Evolutionary conservation across 2,888 invertebrate species (phyloP), one percentile per base, ranked within the genome.

Genomic region (Lymantria dispar): DNA sequence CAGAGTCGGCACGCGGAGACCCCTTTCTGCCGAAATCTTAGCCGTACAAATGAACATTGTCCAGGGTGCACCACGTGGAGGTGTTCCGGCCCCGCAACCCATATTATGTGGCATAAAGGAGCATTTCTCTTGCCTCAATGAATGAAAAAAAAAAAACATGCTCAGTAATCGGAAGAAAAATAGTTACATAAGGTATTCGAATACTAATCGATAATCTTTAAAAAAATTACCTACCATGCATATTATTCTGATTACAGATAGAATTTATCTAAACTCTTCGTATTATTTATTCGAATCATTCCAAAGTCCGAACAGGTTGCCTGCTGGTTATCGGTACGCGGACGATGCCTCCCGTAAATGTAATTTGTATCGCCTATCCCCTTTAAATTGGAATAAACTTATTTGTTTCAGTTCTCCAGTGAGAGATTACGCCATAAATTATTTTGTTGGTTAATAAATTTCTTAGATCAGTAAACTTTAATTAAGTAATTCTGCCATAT

Each of bases 261-360:
- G 73, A 76, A 80, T 84, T 83, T 87, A 88, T 90, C 86, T 85
- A 78, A 86, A 87, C 85, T 73, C 78, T 85, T 82, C 78, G 73
- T 66, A 78, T 81, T 85, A 85, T 87, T 85, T 86, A 86, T 87
- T 86, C 78, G 78, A 76, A 78, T 75, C 78, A 82, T 80, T 83
- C 68, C 69, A 67, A 88, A 85, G 33, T 38, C 12, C 12, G 12
- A 38, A 38, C 89, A 85, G 87, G 88, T 88, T 88, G 80, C 78
- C 68, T 72, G 78, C 71, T 74, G 78, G 73, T 79, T 85, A n/a
- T 85, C 86, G 73, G 71, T 73, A 76, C 77, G 74, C 75, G 73
- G 78, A 72, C 75, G 77, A 76, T 80, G 77, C 78, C 67, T 80
- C 83, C n/a, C 75, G 87, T 85, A 86, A 87, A 87, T 76, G 84